These are phyloP conservation scores for Atopsyche davidsoni DNA, from an alignment of 1,140 invertebrate species.

Conservation along the genomic window DNA sequence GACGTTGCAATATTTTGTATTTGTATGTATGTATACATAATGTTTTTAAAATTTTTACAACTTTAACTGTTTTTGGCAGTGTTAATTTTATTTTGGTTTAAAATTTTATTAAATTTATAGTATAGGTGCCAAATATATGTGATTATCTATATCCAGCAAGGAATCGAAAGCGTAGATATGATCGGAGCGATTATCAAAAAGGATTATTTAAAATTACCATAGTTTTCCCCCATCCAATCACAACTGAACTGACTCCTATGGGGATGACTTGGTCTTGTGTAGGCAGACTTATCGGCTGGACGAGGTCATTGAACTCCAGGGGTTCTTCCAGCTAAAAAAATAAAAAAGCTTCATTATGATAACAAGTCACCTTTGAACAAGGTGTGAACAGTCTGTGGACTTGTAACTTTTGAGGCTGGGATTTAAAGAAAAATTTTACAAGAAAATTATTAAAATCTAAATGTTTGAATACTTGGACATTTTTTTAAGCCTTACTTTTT, in stretches of 20 bases:
- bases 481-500: too few relatives aligned
- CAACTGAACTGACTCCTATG: slow-evolving; percentile 36
- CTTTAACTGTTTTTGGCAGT: too few relatives aligned
- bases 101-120: slow-evolving; percentile 6
- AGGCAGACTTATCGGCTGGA: slow-evolving; percentile 34
- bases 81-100: too few relatives aligned
- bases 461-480: background rate
- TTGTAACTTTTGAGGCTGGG: too few relatives aligned
- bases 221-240: slow-evolving; percentile 51
- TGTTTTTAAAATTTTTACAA: too few relatives aligned
- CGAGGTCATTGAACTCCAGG: slow-evolving; percentile 31
- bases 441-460: too few relatives aligned
- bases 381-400: too few relatives aligned
- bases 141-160: background rate
- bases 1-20: too few relatives aligned
- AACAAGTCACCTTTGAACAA: slow-evolving; percentile 1
- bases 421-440: too few relatives aligned
- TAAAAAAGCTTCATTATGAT: slow-evolving; percentile 7
- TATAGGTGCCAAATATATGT: background rate
- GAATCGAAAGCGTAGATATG: too few relatives aligned
- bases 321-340: slow-evolving; percentile 29
- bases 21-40: too few relatives aligned
- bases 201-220: slow-evolving; percentile 21
- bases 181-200: too few relatives aligned
- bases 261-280: slow-evolving; percentile 16